Evolutionary conservation across 2,113 vertebrate species (phyloP), one percentile per base, ranked within the genome.

Genomic region (Alosa alosa): DNA sequence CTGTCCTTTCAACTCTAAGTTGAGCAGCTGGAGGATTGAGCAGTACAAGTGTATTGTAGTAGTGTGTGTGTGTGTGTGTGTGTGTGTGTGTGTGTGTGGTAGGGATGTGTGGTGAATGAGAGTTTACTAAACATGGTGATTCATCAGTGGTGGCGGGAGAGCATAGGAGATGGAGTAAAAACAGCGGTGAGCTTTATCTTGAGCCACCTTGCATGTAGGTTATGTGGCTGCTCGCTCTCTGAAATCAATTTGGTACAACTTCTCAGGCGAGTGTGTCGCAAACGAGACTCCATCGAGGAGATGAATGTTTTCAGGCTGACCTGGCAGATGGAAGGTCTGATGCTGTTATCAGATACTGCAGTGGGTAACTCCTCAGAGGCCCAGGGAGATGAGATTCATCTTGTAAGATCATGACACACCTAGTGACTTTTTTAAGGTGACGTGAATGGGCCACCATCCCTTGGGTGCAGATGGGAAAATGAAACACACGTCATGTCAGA

Each of bases 1-100:
- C 44, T 4, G 10, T 52, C 52, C 3, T 78, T 85, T 22, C 25
- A 47, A 18, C 11, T 46, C 39, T 60, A 88, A 88, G 84, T 81
- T 25, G 6, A 49, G 49, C 52, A 72, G 15, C 11, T 22, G 55
- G 55, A 10, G n/a, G 60, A 68, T 68, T 68, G 9, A 68, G 64
- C n/a, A 68, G 25, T 0, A n/a, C 60, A 25, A n/a, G 22, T 50
- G 49, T 50, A 13, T 50, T 13, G 15, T 4, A 18, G 31, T n/a
- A n/a, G n/a, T n/a, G n/a, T 75, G 9, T 36, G 7, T 75, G 68
- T 36, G 3, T 17, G 25, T 39, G 72, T 15, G 25, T 78, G 36
- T 15, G 13, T 78, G 72, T 78, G 25, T 39, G 36, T 78, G 2
- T 78, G 31, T 4, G 25, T 41, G 25, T 39, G n/a, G n/a, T n/a